Evolutionary conservation across 2,888 invertebrate genomes (phyloP).

Genomic region (Trichogramma dendrolimi): DNA sequence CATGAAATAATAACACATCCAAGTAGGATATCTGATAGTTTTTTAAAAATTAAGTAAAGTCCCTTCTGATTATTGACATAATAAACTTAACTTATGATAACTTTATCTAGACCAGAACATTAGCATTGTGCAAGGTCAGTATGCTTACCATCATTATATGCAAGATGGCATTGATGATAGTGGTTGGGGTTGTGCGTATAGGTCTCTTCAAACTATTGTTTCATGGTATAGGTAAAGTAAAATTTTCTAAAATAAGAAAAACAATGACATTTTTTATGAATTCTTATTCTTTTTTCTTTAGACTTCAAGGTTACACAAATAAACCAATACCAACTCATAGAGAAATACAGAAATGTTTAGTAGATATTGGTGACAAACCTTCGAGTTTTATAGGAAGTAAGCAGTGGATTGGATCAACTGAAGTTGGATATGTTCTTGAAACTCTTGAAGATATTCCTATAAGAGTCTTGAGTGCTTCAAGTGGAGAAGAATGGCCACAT

Average conservation of each 20-base stretch:
- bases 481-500: conserved; percentile 77
- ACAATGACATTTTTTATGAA: not conserved
- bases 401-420: conserved; percentile 98
- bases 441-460: conserved; percentile 71
- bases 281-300: conserved; percentile 33
- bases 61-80: not conserved
- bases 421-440: conserved; percentile 89
- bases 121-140: conserved; percentile 73
- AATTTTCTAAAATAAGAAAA: not conserved
- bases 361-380: conserved; percentile 91
- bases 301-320: conserved; percentile 78
- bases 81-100: not conserved
- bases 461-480: conserved; percentile 79
- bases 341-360: conserved; percentile 90
- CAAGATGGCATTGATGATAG: conserved; percentile 90
- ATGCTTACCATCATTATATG: conserved; percentile 95
- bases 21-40: conserved; percentile 33
- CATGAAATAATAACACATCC: conserved; percentile 60
- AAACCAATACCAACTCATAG: conserved; percentile 73
- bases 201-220: conserved; percentile 91
- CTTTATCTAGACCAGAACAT: conserved; percentile 47
- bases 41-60: not conserved
- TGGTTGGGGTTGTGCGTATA: conserved; percentile 99
- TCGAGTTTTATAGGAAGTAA: conserved; percentile 80
- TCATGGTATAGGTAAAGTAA: conserved; percentile 80